Conservation (phyloP, 2,888 invertebrate genomes). For the Pandemis corylana region DNA sequence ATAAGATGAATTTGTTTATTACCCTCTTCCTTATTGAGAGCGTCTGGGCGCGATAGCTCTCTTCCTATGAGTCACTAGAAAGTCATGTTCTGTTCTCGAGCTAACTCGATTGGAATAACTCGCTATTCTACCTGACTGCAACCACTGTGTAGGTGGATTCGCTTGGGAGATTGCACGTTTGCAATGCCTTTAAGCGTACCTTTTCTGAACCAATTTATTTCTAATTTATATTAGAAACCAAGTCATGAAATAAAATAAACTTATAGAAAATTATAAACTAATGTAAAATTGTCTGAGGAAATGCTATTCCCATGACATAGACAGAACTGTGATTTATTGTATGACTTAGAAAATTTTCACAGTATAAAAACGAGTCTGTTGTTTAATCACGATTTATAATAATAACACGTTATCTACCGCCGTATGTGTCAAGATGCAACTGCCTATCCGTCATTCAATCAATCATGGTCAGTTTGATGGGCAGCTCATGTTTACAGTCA, state of each 20-base stretch:
- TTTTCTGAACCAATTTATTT: slow-evolving; percentile 1
- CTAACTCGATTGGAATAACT: slow-evolving; percentile 77
- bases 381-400: slow-evolving; percentile 41
- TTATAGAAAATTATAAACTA: not conserved
- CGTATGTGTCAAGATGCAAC: slow-evolving; percentile 50
- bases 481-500: slow-evolving; percentile 40
- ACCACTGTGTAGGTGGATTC: slow-evolving; percentile 63
- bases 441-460: slow-evolving; percentile 65
- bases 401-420: slow-evolving; percentile 40
- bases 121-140: slow-evolving; percentile 59
- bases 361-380: slow-evolving; percentile 38
- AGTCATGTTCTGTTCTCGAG: slow-evolving; percentile 81
- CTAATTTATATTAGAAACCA: not conserved
- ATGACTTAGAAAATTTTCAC: not conserved
- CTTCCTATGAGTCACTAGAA: slow-evolving; percentile 85
- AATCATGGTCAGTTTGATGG: slow-evolving; percentile 44
- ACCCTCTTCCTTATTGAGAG: slow-evolving; percentile 85
- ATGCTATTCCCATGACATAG: not conserved
- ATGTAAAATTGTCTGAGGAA: not conserved
- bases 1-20: slow-evolving; percentile 85
- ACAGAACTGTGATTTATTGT: slow-evolving; percentile 17
- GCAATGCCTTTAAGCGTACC: slow-evolving; percentile 18
- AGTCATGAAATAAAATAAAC: not conserved
- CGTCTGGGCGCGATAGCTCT: slow-evolving; percentile 83
- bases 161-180: slow-evolving; percentile 48